These are phyloP conservation scores for Grammomys dolichurus DNA, from an alignment of 2,113 vertebrate genomes.

Conservation along the genomic window DNA sequence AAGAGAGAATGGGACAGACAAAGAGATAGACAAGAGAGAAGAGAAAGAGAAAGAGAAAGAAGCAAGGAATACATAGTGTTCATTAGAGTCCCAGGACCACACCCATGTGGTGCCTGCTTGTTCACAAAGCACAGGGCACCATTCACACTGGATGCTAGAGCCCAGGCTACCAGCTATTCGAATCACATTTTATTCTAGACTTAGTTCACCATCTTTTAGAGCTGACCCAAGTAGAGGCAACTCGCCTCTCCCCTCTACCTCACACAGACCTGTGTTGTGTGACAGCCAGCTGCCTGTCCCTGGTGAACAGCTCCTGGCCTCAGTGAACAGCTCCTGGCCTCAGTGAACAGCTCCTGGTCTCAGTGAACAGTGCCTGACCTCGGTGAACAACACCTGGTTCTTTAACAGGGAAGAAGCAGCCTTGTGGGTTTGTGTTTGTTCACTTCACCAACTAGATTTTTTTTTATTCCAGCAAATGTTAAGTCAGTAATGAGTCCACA, in stretches of 20 bases:
- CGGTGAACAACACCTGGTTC: background rate
- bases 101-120: background rate
- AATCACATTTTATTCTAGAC: conserved; percentile 12
- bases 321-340: background rate
- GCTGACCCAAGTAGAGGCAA: background rate
- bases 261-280: background rate
- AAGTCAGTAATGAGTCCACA: background rate
- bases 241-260: background rate
- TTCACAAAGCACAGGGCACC: background rate
- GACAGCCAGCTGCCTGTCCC: background rate
- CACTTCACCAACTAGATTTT: background rate
- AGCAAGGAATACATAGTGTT: background rate
- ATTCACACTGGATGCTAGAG: background rate
- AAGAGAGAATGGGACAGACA: no score
- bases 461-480: background rate
- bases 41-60: background rate
- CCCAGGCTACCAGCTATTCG: background rate
- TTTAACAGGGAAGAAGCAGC: background rate
- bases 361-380: background rate
- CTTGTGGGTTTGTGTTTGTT: background rate
- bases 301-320: background rate
- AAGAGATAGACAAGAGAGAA: background rate
- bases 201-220: background rate
- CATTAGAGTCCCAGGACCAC: background rate
- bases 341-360: no score